phyloP scores from a whole-genome alignment of 1,140 invertebrate species.

The Diprion similis region DNA sequence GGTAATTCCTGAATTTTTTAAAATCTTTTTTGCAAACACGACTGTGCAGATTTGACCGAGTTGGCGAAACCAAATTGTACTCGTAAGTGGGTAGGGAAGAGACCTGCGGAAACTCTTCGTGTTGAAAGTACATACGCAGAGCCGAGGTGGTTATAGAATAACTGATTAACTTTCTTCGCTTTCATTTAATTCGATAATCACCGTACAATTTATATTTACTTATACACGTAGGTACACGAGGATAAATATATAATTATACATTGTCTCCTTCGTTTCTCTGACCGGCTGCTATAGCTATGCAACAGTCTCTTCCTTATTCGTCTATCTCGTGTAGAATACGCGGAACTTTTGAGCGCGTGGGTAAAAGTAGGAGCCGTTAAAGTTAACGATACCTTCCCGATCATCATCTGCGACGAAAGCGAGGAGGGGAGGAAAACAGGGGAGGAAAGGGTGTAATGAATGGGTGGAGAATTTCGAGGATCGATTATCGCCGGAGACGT shows the following conservation, averaged over 20 bases:
- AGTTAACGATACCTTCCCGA: too few species aligned
- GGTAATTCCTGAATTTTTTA: constrained; percentile 26
- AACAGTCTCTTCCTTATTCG: background rate
- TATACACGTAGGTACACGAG: constrained; percentile 23
- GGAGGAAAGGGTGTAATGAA: background rate
- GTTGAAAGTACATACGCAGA: constrained; percentile 31
- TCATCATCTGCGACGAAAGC: too few species aligned
- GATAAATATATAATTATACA: constrained; percentile 26
- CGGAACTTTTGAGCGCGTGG: background rate
- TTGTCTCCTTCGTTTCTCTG: background rate
- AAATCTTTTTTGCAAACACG: constrained; percentile 37
- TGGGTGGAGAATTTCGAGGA: background rate
- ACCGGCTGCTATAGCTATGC: background rate
- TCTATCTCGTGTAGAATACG: background rate
- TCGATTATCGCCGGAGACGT: background rate
- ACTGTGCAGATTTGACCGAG: constrained; percentile 25
- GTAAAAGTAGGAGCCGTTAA: too few species aligned
- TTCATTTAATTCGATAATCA: constrained; percentile 42
- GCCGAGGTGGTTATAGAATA: constrained; percentile 26
- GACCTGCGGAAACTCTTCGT: constrained; percentile 7
- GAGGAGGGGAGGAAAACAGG: too few species aligned
- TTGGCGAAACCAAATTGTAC: constrained; percentile 44
- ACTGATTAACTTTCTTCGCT: constrained; percentile 38
- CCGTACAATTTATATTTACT: background rate
- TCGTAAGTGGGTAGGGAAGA: constrained; percentile 18